Base-by-base conservation (phyloP, 2,888 invertebrate genomes). In the Heliconius ethilla region DNA sequence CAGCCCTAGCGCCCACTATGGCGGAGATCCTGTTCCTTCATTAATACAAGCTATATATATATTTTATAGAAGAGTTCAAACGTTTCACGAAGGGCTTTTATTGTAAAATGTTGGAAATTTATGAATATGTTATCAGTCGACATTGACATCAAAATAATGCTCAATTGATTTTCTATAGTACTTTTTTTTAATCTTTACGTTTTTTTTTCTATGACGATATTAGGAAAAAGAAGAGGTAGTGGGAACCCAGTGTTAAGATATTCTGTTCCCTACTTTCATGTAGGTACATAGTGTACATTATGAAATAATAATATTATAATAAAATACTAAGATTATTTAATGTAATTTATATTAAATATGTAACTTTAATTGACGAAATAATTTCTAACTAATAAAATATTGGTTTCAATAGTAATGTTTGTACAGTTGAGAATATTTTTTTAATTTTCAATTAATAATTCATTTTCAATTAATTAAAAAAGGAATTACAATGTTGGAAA, bases 21-120 rank as follows among this genome's bases (percentile, higher is more conserved):
- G 63, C 77, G 67, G 72, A 79, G 74, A 78, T 78, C 77, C 80
- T 76, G 78, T 79, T 76, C 78, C 78, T 80, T 75, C 75, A 76
- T 76, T 65, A 74, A 76, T 72, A 66, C 59, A 51, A 25, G 75
- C 66, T 78, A 72, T 76, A 62, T 73, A 51, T 76, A 70, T 73
- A 70, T 73, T 78, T 77, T 77, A 66, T 65, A 40, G 59, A 29
- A 76, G 18, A 73, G 51, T 76, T 59, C 59, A 72, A 72, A 72
- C 33, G 63, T 18, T 72, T 63, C 22, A 45, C 27, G 27, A 18
- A 40, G 18, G 27, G 40, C 40, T 27, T 74, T 63, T 74, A 74
- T 74, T 65, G 63, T 63, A 45, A 74, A 74, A 40, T 25, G 63
- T 65, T 74, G 27, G 27, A 59, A 33, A 33, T 37, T n/a, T 33